Percentiles rank a stretch among this genome's conserved stretches.
Evolutionary conservation across 2,113 vertebrate genomes (phyloP).

Genomic region (Rhinopithecus roxellana): DNA sequence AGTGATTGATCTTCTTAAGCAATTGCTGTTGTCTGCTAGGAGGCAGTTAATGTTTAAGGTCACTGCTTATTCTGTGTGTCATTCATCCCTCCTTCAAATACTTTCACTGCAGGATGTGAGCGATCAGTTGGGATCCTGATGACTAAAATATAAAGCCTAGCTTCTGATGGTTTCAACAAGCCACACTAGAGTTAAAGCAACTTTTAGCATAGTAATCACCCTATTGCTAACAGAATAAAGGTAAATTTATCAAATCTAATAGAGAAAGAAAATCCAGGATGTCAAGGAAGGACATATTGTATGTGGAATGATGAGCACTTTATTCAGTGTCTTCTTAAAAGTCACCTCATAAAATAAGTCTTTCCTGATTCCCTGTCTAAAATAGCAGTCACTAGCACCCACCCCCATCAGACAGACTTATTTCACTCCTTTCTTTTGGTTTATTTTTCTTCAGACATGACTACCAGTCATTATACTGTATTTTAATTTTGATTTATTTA

Average conservation of each 20-base stretch:
- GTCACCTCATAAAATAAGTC: background rate
- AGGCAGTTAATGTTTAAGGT: conserved; percentile 39
- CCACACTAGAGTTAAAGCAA: background rate
- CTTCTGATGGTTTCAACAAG: background rate
- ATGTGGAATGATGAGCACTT: background rate
- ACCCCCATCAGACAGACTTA: background rate
- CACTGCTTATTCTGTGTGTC: background rate
- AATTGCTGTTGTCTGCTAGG: background rate
- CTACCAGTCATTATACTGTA: background rate
- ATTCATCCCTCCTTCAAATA: background rate
- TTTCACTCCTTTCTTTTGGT: background rate
- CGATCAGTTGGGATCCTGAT: background rate
- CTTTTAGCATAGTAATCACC: background rate
- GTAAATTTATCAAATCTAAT: background rate
- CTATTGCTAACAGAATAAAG: background rate
- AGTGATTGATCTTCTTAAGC: conserved; percentile 57
- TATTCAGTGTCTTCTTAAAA: background rate
- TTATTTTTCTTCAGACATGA: background rate
- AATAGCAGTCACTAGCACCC: background rate
- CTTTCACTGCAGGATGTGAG: background rate
- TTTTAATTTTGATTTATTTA: background rate
- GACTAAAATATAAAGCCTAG: background rate
- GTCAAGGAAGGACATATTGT: background rate
- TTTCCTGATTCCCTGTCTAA: background rate
- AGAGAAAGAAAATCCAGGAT: background rate